These are phyloP conservation scores for Pollenia griseotomentosa DNA, from an alignment of 2,888 invertebrate species.

Conservation along the genomic window DNA sequence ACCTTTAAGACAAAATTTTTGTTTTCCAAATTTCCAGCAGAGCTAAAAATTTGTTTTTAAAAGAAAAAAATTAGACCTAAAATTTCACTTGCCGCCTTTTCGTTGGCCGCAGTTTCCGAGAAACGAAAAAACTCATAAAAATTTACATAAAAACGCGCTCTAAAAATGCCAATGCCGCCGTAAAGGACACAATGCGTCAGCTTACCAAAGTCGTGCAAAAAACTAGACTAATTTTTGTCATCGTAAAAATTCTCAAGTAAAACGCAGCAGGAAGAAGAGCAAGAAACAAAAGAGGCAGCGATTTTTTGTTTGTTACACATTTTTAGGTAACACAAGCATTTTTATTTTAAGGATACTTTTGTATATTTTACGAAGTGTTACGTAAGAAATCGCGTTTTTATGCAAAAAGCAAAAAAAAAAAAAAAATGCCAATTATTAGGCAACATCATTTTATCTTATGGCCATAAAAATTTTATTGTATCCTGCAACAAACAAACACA, in stretches of 20 bases:
- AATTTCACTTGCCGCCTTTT: conserved; percentile 65
- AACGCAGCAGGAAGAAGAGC: conserved; percentile 59
- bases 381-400: conserved; percentile 22
- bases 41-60: conserved; percentile 6
- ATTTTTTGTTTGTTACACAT: conserved; percentile 11
- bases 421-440: conserved; percentile 21
- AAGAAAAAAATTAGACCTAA: neutral
- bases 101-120: conserved; percentile 66
- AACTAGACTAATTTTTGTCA: conserved; percentile 63
- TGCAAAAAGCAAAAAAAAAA: conserved; percentile 32
- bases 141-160: conserved; percentile 68
- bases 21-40: conserved; percentile 26
- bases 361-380: neutral
- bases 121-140: conserved; percentile 66
- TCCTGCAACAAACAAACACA: neutral
- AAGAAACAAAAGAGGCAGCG: neutral
- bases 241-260: conserved; percentile 61
- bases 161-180: conserved; percentile 50
- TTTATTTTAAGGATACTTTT: neutral
- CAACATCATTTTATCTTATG: conserved; percentile 36
- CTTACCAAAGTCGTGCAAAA: conserved; percentile 73
- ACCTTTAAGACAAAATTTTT: neutral
- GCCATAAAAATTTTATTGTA: conserved; percentile 26
- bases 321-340: conserved; percentile 22
- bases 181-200: conserved; percentile 18